phyloP scores from a whole-genome alignment of 2,888 invertebrate genomes.

The Byasa hedistus region DNA sequence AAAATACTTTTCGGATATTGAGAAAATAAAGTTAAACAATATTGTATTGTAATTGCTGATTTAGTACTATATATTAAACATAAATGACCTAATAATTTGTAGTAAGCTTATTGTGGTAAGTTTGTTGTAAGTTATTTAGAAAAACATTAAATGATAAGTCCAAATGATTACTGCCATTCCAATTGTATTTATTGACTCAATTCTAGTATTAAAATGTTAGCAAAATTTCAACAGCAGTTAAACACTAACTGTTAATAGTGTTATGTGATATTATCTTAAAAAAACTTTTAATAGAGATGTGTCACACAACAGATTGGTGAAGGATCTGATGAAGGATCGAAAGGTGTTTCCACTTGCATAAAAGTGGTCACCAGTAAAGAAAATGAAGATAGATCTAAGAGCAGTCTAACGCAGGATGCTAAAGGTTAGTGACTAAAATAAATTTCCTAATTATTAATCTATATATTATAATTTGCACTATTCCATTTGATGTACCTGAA shows the following conservation, averaged over 20 bases:
- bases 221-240: too few relatives aligned
- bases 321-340: slow-evolving; percentile 52
- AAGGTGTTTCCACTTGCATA: slow-evolving; percentile 44
- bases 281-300: not conserved
- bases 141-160: too few relatives aligned
- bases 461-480: slow-evolving; percentile 8
- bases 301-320: slow-evolving; percentile 53
- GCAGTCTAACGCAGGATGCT: slow-evolving; percentile 34
- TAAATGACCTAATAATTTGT: too few relatives aligned
- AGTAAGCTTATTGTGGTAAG: too few relatives aligned
- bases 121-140: too few relatives aligned
- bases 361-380: slow-evolving; percentile 57
- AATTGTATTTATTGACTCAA: too few relatives aligned
- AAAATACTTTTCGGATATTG: not conserved
- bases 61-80: too few relatives aligned
- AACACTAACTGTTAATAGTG: not conserved
- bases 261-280: not conserved
- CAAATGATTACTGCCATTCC: too few relatives aligned
- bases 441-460: slow-evolving; percentile 9
- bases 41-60: too few relatives aligned
- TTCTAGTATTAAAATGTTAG: too few relatives aligned
- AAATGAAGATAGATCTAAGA: slow-evolving; percentile 34
- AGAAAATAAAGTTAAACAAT: too few relatives aligned
- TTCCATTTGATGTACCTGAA: slow-evolving; percentile 15
- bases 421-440: slow-evolving; percentile 35